Base-by-base conservation (phyloP, 2,888 invertebrate genomes). In the Troides oblongomaculatus region DNA sequence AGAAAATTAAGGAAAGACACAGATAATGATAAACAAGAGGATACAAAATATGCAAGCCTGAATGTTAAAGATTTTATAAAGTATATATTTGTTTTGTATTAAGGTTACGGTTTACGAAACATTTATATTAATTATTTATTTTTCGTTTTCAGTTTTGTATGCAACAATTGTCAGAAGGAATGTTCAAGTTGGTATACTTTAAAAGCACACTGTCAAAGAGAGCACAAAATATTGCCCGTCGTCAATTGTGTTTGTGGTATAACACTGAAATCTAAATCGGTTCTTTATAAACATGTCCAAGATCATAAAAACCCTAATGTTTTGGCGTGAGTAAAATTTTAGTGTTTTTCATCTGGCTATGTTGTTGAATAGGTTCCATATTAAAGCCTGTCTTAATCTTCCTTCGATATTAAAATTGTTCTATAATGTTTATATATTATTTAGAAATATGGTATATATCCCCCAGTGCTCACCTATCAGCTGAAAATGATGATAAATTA, bases 211-310 rank as follows among this genome's bases (percentile, higher is more conserved):
- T 87, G 86, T 72, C 82, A 87, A 71, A 76, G 74, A 53, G 68
- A 69, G 21, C 93, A 93, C 69, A 82, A 88, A 56, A 81, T 81
- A 43, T 73, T 82, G 53, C 90, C 93, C 0, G 81, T 87, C 23
- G 92, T 93, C 0, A 80, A 84, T 64, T 93, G 93, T 75, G 79
- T 81, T 46, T 93, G 93, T 75, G 93, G 93, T 6, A 87, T 91
- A 56, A 84, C 86, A 5, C 83, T 93, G 18, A 91, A 91, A 72
- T 93, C 93, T 14, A 91, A 93, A 78, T 91, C 93, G 18, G 89
- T 90, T 60, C 86, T 93, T 77, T 93, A 93, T 74, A 93, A 93
- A 79, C 93, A 93, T 76, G 85, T 93, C 56, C 87, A 92, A 72
- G 93, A 92, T 74, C 93, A 93, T 76, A 93, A 90, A 75, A 91